Evolutionary conservation across 2,113 vertebrate genomes (phyloP), one percentile per base, ranked within the genome.

Genomic region (Campylomormyrus tamandua): DNA sequence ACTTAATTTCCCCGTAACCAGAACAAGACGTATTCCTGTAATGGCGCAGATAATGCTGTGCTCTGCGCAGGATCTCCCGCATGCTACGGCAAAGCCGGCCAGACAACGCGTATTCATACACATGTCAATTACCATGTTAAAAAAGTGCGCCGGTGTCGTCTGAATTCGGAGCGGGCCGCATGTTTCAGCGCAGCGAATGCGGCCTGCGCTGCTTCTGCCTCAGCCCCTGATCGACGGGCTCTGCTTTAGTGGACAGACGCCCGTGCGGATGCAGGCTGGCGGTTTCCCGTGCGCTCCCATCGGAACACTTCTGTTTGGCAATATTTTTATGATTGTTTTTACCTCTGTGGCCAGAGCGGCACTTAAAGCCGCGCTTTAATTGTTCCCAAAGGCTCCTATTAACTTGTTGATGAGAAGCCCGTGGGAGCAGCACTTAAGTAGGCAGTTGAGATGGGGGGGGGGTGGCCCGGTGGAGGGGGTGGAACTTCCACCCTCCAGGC

Each of bases 371-470:
- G 95, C 91, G 95, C 96, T 95, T 97, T 97, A 97, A 98, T 97
- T 95, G 94, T 96, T 97, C 97, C 97, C 98, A 92, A 15, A 97
- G 97, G 97, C 95, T 95, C 96, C 95, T 96, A 97, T 96, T 97
- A 97, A 93, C 95, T 96, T 96, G 96, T 96, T 97, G 97, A 99
- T 98, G 96, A 97, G 95, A 95, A 95, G 94, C 97, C 97, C 96
- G 94, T 91, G 97, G 97, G 97, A 98, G 95, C 91, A 58, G 95
- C 95, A 96, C 97, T 98, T 96, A 95, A 95, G 98, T 96, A 93
- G 93, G 92, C 94, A 95, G 96, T 95, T 96, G 97, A 97, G 98
- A 97, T 95, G 97, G 97, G 96, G 94, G 94, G 91, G 92, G 88
- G 93, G 80, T 1, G 6, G 46, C 46, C 90, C 89, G 42, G 87